Percentiles rank a stretch among this genome's conserved stretches.
These are phyloP conservation scores for Lithophane leautieri DNA, from an alignment of 2,888 invertebrate species.

Conservation along the genomic window DNA sequence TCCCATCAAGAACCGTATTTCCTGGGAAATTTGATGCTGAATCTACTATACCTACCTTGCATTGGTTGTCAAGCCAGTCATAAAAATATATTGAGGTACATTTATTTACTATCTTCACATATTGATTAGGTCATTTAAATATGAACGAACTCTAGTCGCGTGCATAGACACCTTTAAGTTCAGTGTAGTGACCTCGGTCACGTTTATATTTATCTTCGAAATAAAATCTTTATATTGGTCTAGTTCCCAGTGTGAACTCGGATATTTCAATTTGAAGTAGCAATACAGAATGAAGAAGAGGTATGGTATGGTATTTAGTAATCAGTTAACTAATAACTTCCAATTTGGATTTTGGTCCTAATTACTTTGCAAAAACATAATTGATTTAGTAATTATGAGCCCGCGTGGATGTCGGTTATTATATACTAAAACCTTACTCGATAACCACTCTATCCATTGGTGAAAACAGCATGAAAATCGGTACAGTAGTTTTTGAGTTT, in stretches of 20 bases:
- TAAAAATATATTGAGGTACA: slow-evolving; percentile 23
- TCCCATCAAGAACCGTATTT: not conserved
- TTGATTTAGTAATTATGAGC: not conserved
- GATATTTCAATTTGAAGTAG: slow-evolving; percentile 4
- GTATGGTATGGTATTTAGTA: not conserved
- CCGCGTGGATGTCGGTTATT: too few species aligned
- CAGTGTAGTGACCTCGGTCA: slow-evolving; percentile 61
- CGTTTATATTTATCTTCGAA: slow-evolving; percentile 48
- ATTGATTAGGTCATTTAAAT: slow-evolving; percentile 56
- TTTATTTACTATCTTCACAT: slow-evolving; percentile 37
- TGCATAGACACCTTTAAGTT: slow-evolving; percentile 57
- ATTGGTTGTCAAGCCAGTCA: slow-evolving; percentile 1
- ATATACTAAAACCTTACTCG: too few species aligned
- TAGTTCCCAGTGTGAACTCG: slow-evolving; percentile 8
- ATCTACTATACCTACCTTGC: slow-evolving; percentile 1
- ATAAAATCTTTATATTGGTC: slow-evolving; percentile 21
- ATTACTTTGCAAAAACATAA: slow-evolving; percentile 1
- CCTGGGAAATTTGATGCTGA: not conserved
- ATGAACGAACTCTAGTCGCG: slow-evolving; percentile 58
- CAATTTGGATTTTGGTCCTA: not conserved
- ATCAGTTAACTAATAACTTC: not conserved
- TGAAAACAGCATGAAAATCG: too few species aligned
- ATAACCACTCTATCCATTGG: too few species aligned
- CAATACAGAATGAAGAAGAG: slow-evolving; percentile 3
- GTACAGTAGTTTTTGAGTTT: too few species aligned